These are phyloP conservation scores for Drosophila anomelani DNA, from an alignment of 2,888 invertebrate species.

Conservation along the genomic window DNA sequence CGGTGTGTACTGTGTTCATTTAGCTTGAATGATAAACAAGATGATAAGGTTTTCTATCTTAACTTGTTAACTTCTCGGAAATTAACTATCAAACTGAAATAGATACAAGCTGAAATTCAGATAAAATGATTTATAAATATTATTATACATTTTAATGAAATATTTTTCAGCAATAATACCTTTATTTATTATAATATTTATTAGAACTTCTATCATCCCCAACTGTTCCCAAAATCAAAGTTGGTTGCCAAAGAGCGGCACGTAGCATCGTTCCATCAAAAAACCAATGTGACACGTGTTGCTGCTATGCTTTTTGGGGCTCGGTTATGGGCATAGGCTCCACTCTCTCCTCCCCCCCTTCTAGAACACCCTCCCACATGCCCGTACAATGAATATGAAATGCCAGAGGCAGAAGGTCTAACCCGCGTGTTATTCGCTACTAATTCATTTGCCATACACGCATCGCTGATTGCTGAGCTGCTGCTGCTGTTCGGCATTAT, in stretches of 20 bases:
- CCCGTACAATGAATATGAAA: constrained; percentile 41
- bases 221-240: constrained; percentile 19
- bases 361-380: background rate
- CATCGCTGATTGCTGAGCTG: constrained; percentile 49
- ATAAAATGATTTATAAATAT: background rate
- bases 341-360: no score
- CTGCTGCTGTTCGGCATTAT: constrained; percentile 45
- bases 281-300: constrained; percentile 40
- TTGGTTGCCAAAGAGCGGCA: background rate
- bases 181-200: no score
- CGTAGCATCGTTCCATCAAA: constrained; percentile 34
- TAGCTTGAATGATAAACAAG: background rate
- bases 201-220: background rate
- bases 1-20: background rate
- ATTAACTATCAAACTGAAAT: background rate
- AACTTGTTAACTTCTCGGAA: background rate
- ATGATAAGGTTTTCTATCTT: background rate
- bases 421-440: constrained; percentile 53
- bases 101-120: background rate
- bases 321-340: constrained; percentile 10
- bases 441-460: constrained; percentile 70
- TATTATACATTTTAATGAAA: no score
- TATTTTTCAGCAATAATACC: background rate
- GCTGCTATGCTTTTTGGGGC: constrained; percentile 28
- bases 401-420: constrained; percentile 23